phyloP scores from a whole-genome alignment of 1,140 invertebrate species.

The Calycopis cecrops region DNA sequence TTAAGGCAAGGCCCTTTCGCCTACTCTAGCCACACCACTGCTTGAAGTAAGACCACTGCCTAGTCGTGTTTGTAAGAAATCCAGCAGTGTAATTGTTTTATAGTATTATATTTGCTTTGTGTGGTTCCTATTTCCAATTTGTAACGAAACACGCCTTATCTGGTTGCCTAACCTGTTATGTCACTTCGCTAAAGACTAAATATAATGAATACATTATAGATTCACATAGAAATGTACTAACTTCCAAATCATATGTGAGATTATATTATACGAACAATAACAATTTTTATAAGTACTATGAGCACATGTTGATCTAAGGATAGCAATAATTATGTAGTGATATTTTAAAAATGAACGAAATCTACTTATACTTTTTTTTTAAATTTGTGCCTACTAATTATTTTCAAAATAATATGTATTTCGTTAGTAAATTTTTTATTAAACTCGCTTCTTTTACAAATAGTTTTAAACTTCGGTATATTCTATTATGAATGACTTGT shows the following conservation, averaged over 20 bases:
- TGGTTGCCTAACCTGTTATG: conserved; percentile 28
- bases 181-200: conserved; percentile 18
- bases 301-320: neutral
- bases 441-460: no score
- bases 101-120: conserved; percentile 37
- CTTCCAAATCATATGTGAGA: neutral
- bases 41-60: conserved; percentile 1
- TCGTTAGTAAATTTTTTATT: no score
- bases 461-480: no score
- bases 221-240: no score
- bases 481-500: no score
- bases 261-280: neutral
- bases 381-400: no score
- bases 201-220: no score
- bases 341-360: no score
- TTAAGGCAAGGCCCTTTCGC: no score
- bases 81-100: conserved; percentile 24
- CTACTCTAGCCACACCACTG: neutral
- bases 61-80: conserved; percentile 17
- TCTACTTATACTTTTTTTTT: no score
- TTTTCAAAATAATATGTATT: no score
- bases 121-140: conserved; percentile 44
- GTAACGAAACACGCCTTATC: conserved; percentile 27
- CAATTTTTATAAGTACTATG: neutral
- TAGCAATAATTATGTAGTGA: neutral